These are phyloP conservation scores for Trididemnum clinides DNA, from an alignment of 23 tunicate genomes.

Conservation along the genomic window DNA sequence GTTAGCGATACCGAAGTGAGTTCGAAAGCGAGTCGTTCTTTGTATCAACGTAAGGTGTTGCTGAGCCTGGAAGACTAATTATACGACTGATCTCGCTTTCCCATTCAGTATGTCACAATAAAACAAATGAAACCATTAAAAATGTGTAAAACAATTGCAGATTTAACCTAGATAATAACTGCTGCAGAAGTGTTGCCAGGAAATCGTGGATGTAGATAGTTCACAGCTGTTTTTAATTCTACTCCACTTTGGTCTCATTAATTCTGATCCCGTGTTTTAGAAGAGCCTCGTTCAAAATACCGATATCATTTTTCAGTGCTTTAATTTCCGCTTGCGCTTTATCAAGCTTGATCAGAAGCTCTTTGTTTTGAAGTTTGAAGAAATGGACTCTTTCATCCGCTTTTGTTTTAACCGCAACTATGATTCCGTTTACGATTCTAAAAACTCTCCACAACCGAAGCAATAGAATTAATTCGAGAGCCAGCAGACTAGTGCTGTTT, in stretches of 20 bases:
- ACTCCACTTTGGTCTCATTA: neutral
- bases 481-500: conserved; percentile 45
- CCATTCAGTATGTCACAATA: no score
- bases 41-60: no score
- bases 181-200: no score
- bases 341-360: conserved; percentile 5
- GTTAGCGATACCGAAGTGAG: no score
- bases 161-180: no score
- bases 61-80: no score
- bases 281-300: neutral
- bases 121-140: no score
- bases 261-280: neutral
- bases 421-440: conserved; percentile 75
- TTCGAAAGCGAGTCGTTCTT: no score
- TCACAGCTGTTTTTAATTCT: neutral
- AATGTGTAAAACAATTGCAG: no score
- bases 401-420: conserved; percentile 71
- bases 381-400: conserved; percentile 72
- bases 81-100: no score
- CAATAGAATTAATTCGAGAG: conserved; percentile 57
- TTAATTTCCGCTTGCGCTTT: conserved; percentile 25
- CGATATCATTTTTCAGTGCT: conserved; percentile 4
- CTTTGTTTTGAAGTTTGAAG: conserved; percentile 37
- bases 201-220: no score
- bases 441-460: conserved; percentile 84